Conservation (phyloP, 2,797 vertebrate genomes). For the Periophthalmus magnuspinnatus region DNA sequence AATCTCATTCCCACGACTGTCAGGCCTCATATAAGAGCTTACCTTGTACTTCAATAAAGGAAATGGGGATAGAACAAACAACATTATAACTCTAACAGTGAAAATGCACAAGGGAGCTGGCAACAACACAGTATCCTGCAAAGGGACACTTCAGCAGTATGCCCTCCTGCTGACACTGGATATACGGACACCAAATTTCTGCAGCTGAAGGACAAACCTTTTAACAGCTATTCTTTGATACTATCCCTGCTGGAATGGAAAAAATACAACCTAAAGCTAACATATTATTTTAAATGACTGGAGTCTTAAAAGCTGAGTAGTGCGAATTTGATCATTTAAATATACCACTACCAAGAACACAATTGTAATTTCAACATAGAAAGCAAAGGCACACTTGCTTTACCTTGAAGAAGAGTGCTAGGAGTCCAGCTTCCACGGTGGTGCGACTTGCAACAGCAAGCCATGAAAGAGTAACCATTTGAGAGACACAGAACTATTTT, state of each 20-base stretch:
- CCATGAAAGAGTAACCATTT: slow-evolving; percentile 66
- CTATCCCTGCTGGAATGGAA: slow-evolving; percentile 31
- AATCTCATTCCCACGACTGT: slow-evolving; percentile 50
- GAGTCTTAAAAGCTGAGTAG: slow-evolving; percentile 7
- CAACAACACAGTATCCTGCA: slow-evolving; percentile 37
- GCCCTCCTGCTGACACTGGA: slow-evolving; percentile 48
- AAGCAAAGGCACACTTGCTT: slow-evolving; percentile 14
- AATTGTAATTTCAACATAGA: background rate
- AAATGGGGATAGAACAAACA: slow-evolving; percentile 10
- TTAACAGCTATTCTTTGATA: slow-evolving; percentile 13
- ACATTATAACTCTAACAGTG: slow-evolving; percentile 5
- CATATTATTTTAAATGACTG: slow-evolving; percentile 10
- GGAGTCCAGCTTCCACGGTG: slow-evolving; percentile 75
- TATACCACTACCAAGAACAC: background rate
- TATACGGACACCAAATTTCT: slow-evolving; percentile 29
- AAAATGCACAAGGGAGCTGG: slow-evolving; percentile 25
- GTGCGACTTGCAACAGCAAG: slow-evolving; percentile 75
- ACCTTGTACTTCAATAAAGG: slow-evolving; percentile 13
- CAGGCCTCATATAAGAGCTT: slow-evolving; percentile 15
- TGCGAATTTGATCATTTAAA: background rate
- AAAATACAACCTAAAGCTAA: slow-evolving; percentile 34
- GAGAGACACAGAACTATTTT: slow-evolving; percentile 21
- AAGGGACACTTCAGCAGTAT: slow-evolving; percentile 34
- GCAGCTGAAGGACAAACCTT: slow-evolving; percentile 42
- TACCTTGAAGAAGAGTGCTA: slow-evolving; percentile 66